These are phyloP conservation scores for Drosophila longiperda DNA, from an alignment of 2,888 invertebrate species.

Conservation along the genomic window DNA sequence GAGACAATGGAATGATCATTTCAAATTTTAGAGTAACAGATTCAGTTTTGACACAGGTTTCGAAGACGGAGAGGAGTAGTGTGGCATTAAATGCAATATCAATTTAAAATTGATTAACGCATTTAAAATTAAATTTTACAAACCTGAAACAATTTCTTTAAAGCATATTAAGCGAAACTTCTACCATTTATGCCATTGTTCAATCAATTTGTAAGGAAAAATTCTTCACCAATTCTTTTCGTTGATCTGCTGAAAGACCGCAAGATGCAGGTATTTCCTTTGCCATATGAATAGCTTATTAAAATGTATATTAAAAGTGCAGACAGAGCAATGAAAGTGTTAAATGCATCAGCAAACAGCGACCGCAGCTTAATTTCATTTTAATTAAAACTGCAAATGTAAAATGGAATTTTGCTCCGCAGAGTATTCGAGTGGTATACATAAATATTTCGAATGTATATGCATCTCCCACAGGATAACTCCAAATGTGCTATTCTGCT, in stretches of 20 bases:
- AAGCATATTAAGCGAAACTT: no score
- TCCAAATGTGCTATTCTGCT: slow-evolving; percentile 5
- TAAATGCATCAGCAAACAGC: slow-evolving; percentile 38
- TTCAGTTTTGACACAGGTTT: neutral
- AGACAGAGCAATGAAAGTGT: slow-evolving; percentile 49
- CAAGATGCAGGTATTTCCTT: slow-evolving; percentile 27
- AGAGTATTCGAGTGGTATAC: slow-evolving; percentile 8
- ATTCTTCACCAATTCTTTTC: neutral
- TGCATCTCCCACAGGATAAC: slow-evolving; percentile 24
- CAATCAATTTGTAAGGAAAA: slow-evolving; percentile 7
- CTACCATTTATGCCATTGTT: neutral
- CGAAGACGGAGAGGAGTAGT: neutral
- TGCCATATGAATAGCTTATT: slow-evolving; percentile 45
- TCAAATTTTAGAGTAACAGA: neutral
- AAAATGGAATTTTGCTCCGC: slow-evolving; percentile 23
- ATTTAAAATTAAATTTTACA: neutral
- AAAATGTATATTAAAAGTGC: slow-evolving; percentile 58
- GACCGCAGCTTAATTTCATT: slow-evolving; percentile 73
- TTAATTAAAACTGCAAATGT: slow-evolving; percentile 75
- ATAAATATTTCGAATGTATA: slow-evolving; percentile 43
- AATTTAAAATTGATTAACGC: neutral
- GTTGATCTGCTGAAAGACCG: neutral
- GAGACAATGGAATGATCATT: neutral
- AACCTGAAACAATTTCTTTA: neutral
- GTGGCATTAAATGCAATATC: neutral